Evolutionary conservation across 2,113 vertebrate species (phyloP).

Genomic region (Melospiza georgiana): DNA sequence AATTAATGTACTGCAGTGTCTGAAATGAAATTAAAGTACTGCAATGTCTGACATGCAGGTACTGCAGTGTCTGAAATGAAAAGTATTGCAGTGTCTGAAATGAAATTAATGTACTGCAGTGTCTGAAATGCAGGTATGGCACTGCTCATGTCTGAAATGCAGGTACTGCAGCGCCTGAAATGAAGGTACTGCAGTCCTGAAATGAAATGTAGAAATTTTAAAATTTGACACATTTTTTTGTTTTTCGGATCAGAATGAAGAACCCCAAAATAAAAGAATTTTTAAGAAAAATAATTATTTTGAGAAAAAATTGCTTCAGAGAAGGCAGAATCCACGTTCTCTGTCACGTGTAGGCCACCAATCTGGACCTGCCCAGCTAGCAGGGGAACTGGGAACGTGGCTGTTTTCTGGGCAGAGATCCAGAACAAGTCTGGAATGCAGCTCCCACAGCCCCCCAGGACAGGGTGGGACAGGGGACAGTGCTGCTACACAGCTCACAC

Average conservation of each 20-base stretch:
- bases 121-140: too few species aligned
- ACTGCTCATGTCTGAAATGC: too few species aligned
- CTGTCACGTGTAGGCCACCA: neutral
- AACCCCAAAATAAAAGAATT: neutral
- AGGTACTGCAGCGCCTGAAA: too few species aligned
- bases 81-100: too few species aligned
- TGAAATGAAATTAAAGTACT: too few species aligned
- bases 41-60: too few species aligned
- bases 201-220: neutral
- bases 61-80: too few species aligned
- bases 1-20: too few species aligned
- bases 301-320: neutral
- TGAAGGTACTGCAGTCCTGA: too few species aligned
- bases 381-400: neutral
- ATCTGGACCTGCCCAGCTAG: neutral
- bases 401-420: neutral
- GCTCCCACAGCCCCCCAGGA: neutral
- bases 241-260: neutral
- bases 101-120: too few species aligned
- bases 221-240: neutral
- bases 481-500: fast-evolving
- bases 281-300: neutral
- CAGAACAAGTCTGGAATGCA: neutral
- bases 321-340: neutral
- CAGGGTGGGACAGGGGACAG: neutral